Percentiles rank a stretch among this genome's conserved stretches.
Evolutionary conservation across 2,888 invertebrate genomes (phyloP).

Genomic region (Sceliomorpha sp.): DNA sequence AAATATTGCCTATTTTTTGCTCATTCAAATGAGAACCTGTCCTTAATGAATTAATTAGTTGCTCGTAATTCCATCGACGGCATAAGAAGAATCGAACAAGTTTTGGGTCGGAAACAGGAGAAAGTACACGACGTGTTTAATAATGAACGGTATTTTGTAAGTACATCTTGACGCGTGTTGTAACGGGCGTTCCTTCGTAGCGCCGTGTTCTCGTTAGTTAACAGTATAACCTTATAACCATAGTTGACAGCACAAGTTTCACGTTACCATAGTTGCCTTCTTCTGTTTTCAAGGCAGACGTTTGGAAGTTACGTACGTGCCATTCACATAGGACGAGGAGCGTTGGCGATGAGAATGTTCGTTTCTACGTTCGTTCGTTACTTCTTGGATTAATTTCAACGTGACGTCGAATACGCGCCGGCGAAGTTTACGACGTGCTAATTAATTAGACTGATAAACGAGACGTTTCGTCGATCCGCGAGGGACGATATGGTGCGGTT

Average conservation of each 20-base stretch:
- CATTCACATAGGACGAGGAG: conserved; percentile 25
- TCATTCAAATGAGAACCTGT: too few relatives aligned
- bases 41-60: too few relatives aligned
- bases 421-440: conserved; percentile 68
- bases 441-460: conserved; percentile 72
- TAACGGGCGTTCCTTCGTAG: not conserved
- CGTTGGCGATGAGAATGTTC: conserved; percentile 14
- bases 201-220: conserved; percentile 2
- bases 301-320: conserved; percentile 40
- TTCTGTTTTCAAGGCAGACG: conserved; percentile 28
- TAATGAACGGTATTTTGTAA: conserved; percentile 3
- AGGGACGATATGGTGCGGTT: conserved; percentile 37
- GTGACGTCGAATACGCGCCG: conserved; percentile 47
- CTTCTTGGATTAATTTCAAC: conserved; percentile 52
- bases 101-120: not conserved
- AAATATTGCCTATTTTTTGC: too few relatives aligned
- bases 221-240: conserved; percentile 8
- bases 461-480: conserved; percentile 58
- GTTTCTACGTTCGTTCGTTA: conserved; percentile 48
- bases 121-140: not conserved
- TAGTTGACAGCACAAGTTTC: conserved; percentile 39
- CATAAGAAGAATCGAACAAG: not conserved
- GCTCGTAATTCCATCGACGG: too few relatives aligned
- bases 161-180: not conserved
- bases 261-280: conserved; percentile 17